Conservation (phyloP, 2,888 invertebrate genomes). For the Icerya purchasi region DNA sequence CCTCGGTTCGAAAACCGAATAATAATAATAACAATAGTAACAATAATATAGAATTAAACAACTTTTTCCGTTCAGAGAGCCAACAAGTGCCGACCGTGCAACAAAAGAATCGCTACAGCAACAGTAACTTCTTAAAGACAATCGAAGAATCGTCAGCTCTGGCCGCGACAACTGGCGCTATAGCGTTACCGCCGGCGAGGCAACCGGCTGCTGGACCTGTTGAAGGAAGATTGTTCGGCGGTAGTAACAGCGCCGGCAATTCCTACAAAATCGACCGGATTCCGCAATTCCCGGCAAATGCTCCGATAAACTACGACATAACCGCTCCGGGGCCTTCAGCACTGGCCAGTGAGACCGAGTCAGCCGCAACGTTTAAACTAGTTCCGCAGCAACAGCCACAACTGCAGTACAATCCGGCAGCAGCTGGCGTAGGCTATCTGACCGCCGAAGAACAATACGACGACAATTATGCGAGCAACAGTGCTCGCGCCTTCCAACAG, state of each 20-base stretch:
- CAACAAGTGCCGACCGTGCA: not conserved
- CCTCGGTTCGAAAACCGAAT: not conserved
- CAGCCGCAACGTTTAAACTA: not conserved
- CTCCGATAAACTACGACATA: slow-evolving; percentile 8
- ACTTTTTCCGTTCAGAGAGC: not conserved
- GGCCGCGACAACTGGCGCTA: not conserved
- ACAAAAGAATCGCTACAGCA: too few species aligned
- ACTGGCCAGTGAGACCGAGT: not conserved
- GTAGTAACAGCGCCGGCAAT: too few species aligned
- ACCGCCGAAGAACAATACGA: too few species aligned
- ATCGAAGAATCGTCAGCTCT: too few species aligned
- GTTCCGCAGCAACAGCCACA: not conserved
- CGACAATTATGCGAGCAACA: too few species aligned
- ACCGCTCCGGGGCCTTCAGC: slow-evolving; percentile 13
- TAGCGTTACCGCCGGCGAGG: not conserved
- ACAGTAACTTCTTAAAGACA: too few species aligned
- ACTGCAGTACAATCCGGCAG: not conserved
- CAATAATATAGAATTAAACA: not conserved
- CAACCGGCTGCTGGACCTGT: not conserved
- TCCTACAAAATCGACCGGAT: slow-evolving; percentile 1
- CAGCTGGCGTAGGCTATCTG: too few species aligned
- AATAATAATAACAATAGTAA: not conserved
- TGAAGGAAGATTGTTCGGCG: too few species aligned
- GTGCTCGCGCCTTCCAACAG: too few species aligned
- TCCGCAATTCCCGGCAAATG: slow-evolving; percentile 1